A percentile compares a stretch with the other conserved stretches of the same genome.
Conservation (phyloP, 2,797 vertebrate species). For the Rhodeus uyekii region DNA sequence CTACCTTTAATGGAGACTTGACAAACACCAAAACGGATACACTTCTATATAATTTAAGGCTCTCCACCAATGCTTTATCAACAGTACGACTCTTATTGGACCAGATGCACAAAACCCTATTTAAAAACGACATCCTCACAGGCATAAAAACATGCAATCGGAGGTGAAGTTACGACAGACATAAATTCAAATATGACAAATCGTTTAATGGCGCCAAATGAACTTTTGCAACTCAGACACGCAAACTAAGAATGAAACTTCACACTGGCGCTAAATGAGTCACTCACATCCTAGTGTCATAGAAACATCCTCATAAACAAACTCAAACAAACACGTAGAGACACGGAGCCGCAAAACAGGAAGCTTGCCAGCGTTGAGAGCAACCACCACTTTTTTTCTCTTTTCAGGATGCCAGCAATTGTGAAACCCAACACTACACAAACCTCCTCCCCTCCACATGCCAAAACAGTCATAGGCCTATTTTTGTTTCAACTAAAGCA, state of each 20-base stretch:
- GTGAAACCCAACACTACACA: slow-evolving; percentile 54
- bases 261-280: slow-evolving; percentile 55
- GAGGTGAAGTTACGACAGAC: not conserved
- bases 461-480: slow-evolving; percentile 37
- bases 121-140: not conserved
- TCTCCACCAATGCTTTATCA: not conserved
- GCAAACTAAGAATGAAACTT: slow-evolving; percentile 46
- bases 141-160: not conserved
- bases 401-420: slow-evolving; percentile 38
- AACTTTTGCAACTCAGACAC: slow-evolving; percentile 17
- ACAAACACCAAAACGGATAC: slow-evolving; percentile 37
- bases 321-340: slow-evolving; percentile 46
- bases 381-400: slow-evolving; percentile 41
- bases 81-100: not conserved
- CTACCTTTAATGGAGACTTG: slow-evolving; percentile 52
- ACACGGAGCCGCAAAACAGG: slow-evolving; percentile 35
- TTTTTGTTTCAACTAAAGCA: slow-evolving; percentile 23
- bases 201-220: not conserved
- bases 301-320: slow-evolving; percentile 57
- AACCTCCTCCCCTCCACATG: slow-evolving; percentile 40
- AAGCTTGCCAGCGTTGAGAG: slow-evolving; percentile 28
- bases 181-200: slow-evolving; percentile 2
- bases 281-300: slow-evolving; percentile 56
- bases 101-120: not conserved
- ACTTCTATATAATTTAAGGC: not conserved